Base-by-base conservation (phyloP, 2,797 vertebrate genomes). In the Muscicapa comitata region DNA sequence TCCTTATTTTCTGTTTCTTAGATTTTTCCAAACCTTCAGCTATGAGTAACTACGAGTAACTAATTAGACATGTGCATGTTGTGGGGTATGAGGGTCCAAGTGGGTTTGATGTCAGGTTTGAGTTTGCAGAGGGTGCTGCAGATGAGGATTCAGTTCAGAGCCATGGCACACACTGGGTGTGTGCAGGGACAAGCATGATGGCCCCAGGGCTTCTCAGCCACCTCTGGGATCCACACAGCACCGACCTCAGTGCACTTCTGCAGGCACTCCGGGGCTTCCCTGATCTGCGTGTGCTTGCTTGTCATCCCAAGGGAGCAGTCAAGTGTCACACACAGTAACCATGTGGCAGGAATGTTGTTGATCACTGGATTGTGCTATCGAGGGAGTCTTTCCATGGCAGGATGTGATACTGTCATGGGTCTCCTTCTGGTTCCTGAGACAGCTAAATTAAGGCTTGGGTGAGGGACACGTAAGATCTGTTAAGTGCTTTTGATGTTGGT, bases 141-240 rank as follows among this genome's bases (percentile, higher is more conserved):
- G n/a, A 1, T 48, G 48, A 3, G 28, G 17, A 0, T 6, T 38
- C 38, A n/a, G 35, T 33, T 71, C n/a, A 29, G 3, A 35, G n/a
- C 57, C 2, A 0, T 6, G 42, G 45, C 19, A 3, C 16, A 3
- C 4, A 0, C 42, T 7, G 37, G 25, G 15, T 42, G 20, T n/a
- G 33, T 25, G 40, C 57, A 13, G 21, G 3, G 53, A 24, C 3
- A 2, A 50, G 11, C 68, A 54, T 20, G 8, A 9, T 37, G 17
- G 21, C 57, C 55, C 33, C 54, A 28, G 65, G 17, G 17, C 57
- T 42, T 25, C 38, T 31, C 47, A 72, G 73, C 65, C 48, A 1
- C 11, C 28, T 45, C 62, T 37, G 57, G 61, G 43, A 11, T 2
- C 68, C 31, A 35, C 31, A 26, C 33, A 37, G 28, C 42, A 15